Conservation (phyloP, 2,113 vertebrate genomes). For the Ptilorrhoa leucosticta region DNA sequence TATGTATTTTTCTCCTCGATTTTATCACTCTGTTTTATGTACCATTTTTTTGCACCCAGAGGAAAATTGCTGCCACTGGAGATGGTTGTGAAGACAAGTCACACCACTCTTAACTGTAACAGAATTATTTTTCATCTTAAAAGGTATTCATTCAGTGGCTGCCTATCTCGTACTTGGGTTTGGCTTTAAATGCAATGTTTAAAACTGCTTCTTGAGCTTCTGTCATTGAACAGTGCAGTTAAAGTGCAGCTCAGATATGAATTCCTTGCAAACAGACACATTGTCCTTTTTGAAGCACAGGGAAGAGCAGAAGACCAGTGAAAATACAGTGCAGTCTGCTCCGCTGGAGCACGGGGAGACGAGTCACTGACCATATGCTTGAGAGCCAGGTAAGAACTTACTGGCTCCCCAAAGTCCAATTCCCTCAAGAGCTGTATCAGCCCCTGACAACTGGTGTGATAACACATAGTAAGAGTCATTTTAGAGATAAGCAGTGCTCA, state of each 20-base stretch:
- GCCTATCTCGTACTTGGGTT: not conserved
- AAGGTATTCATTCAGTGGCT: not conserved
- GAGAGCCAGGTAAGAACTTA: not conserved
- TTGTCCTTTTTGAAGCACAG: rapidly evolving
- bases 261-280: not conserved
- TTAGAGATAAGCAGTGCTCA: not conserved
- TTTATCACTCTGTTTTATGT: not conserved
- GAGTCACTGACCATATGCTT: not conserved
- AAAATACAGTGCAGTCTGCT: not conserved
- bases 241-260: not conserved
- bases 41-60: not conserved
- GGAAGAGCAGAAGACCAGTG: not conserved
- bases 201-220: not conserved
- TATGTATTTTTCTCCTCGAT: not conserved
- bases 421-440: not conserved
- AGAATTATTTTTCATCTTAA: not conserved
- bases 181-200: not conserved
- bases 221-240: not conserved
- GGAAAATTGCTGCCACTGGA: not conserved
- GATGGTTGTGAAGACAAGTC: not conserved
- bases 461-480: not conserved
- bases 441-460: not conserved
- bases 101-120: not conserved
- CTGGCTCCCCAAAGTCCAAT: not conserved
- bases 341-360: rapidly evolving